Evolutionary conservation across 2,888 invertebrate genomes (phyloP).

Genomic region (Dendrolimus houi): DNA sequence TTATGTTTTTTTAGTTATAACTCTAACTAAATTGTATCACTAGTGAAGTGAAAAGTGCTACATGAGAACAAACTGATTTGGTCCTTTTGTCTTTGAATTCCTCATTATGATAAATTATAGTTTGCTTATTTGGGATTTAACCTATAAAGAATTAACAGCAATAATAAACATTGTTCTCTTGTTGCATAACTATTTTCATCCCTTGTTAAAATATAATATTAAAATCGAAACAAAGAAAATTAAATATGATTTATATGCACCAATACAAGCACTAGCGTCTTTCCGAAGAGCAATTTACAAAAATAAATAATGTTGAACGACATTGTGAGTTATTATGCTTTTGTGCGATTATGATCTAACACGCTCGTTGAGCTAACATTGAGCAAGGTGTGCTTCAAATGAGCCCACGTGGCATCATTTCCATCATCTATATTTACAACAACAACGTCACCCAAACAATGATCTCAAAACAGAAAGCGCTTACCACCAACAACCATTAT

Average conservation of each 20-base stretch:
- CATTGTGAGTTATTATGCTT: slow-evolving; percentile 35
- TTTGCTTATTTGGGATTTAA: no score
- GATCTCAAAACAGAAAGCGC: slow-evolving; percentile 34
- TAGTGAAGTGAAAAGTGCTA: no score
- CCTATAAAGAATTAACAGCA: no score
- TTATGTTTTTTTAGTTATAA: no score
- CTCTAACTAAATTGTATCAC: no score
- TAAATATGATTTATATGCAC: slow-evolving; percentile 32
- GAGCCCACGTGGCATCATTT: slow-evolving; percentile 6
- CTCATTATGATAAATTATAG: no score
- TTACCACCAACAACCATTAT: slow-evolving; percentile 23
- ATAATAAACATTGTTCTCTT: no score
- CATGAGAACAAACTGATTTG: no score
- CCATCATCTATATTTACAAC: slow-evolving; percentile 16
- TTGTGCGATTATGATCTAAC: slow-evolving; percentile 57
- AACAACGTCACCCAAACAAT: slow-evolving; percentile 13
- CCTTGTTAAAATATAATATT: no score
- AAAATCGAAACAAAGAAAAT: neutral
- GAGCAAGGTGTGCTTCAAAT: slow-evolving; percentile 43
- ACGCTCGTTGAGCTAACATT: slow-evolving; percentile 54
- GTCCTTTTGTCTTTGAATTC: no score
- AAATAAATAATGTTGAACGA: slow-evolving; percentile 17
- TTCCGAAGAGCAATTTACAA: slow-evolving; percentile 25
- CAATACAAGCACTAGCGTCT: slow-evolving; percentile 45
- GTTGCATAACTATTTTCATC: no score